Evolutionary conservation across 2,797 vertebrate species (phyloP), one percentile per base, ranked within the genome.

Genomic region (Notolabrus celidotus): DNA sequence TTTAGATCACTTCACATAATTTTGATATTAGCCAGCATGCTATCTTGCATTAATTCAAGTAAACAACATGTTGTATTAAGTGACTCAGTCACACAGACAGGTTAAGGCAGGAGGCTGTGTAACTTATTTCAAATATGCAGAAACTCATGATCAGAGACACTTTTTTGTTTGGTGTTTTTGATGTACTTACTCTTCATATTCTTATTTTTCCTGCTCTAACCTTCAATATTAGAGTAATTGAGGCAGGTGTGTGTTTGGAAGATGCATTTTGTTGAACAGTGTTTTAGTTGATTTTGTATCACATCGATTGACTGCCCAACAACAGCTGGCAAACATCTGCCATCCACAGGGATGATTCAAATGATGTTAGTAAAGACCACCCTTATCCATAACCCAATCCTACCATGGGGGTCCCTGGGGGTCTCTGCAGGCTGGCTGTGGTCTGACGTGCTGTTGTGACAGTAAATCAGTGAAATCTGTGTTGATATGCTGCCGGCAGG

Each of bases 401-500:
- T 5, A 52, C 22, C 23, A 23, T 9, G 1, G 15, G 5, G 22
- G 22, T 25, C 46, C 14, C 22, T 27, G 9, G 14, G 7, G n/a
- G 14, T 20, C 23, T 25, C 11, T 25, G 20, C 20, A 6, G 23
- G 46, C 46, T 10, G 45, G 11, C 5, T 23, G 45, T 15, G 5
- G 17, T 17, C 23, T 17, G 19, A 15, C 4, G 3, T 29, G 47
- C 47, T 29, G 47, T 47, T 49, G 46, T 12, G 22, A 25, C 45
- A 47, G 20, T 23, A 23, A 29, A n/a, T 42, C 38, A 9, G 42
- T 55, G 50, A 20, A 25, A 16, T 39, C 36, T 12, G 41, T 54
- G 49, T 43, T 53, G 50, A 46, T 54, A 46, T 54, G 56, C 52
- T 49, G 25, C 42, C 1, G 63, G 19, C 53, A 10, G 63, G 23